Evolutionary conservation across 2,797 vertebrate species (phyloP).

Genomic region (Notolepis coatsorum): DNA sequence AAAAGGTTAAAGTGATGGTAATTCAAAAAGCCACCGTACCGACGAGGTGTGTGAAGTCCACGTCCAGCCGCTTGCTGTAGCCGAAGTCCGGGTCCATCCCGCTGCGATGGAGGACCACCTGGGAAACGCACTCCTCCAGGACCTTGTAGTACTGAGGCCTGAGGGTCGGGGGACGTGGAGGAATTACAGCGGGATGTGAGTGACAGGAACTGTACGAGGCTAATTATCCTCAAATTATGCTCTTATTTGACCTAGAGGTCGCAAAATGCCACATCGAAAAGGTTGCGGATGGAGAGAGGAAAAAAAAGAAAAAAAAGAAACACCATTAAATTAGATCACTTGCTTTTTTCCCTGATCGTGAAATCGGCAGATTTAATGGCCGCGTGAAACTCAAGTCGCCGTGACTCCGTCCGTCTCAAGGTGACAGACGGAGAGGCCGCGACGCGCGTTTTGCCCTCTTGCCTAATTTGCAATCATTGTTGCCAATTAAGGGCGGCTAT

Average conservation of each 20-base stretch:
- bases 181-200: conserved; percentile 52
- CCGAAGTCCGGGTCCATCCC: conserved; percentile 97
- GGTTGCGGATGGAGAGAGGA: conserved; percentile 50
- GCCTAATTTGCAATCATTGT: conserved; percentile 83
- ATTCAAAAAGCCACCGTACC: conserved; percentile 76
- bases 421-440: conserved; percentile 72
- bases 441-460: conserved; percentile 59
- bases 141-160: conserved; percentile 99
- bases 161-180: conserved; percentile 55
- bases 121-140: conserved; percentile 96
- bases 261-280: conserved; percentile 72
- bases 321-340: conserved; percentile 76
- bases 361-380: conserved; percentile 77
- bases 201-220: conserved; percentile 67
- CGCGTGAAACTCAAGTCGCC: conserved; percentile 37
- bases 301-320: conserved; percentile 46
- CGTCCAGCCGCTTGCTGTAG: conserved; percentile 90
- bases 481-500: conserved; percentile 81
- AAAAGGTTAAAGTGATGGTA: too few species aligned
- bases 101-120: conserved; percentile 93
- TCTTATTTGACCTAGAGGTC: conserved; percentile 72
- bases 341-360: conserved; percentile 65
- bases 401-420: conserved; percentile 76
- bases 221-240: conserved; percentile 75
- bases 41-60: conserved; percentile 92